Evolutionary conservation across 2,113 vertebrate genomes (phyloP), one percentile per base, ranked within the genome.

Genomic region (Fulmarus glacialis): DNA sequence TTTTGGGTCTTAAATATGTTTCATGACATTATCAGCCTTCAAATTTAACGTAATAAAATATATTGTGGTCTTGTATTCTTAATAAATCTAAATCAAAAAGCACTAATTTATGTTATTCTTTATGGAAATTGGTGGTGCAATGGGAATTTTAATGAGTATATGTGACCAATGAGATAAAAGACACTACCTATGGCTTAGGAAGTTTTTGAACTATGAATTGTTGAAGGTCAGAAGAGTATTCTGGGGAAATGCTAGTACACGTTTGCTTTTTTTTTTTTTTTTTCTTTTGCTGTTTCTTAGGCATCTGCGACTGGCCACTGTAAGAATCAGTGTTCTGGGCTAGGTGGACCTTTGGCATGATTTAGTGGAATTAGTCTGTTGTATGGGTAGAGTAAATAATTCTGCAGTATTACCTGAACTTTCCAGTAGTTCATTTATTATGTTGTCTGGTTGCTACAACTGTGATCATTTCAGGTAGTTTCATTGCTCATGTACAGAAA

Each of bases 231-330:
- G 47, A 34, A 72, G 34, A 89, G 32, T 19, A 4, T 84, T 78
- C 67, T 71, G 63, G 40, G 32, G 45, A 62, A 21, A 38, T 47
- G 48, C 29, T 50, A 19, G 19, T 18, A 10, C 12, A 18, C 0
- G 1, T 58, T 66, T 66, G 36, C 17, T 4, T 15, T 2, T 30
- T 16, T 2, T 15, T 2, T 30, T 16, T 2, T 34, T 32, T 22
- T 53, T 21, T 50, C 11, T 66, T 84, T 22, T 80, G 58, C 60
- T 67, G 9, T 87, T 67, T 84, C 43, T 56, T 55, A 12, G 71
- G 17, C 11, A 30, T 24, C 45, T 84, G n/a, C 47, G 90, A 2
- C 30, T 73, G 66, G 45, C 12, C 18, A 2, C 50, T 68, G 7
- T 56, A 20, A 18, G 15, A 85, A 47, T 80, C 40, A 24, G 36